phyloP scores from a whole-genome alignment of 2,113 vertebrate species.

The Platichthys stellatus region DNA sequence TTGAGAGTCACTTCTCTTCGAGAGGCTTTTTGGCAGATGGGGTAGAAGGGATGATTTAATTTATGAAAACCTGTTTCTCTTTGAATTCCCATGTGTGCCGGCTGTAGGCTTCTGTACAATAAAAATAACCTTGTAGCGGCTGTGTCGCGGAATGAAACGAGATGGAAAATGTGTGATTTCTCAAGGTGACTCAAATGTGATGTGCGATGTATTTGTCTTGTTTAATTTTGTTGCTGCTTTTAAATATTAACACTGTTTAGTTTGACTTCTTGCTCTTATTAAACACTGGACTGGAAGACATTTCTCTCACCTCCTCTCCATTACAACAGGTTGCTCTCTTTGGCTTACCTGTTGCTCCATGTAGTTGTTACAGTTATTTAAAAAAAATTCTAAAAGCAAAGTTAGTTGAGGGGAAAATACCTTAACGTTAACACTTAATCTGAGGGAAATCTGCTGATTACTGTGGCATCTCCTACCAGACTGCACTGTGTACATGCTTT shows the following conservation, averaged over 20 bases:
- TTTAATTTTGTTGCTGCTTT: background rate
- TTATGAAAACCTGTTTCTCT: slow-evolving; percentile 12
- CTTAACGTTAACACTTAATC: too few species aligned
- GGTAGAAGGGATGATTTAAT: slow-evolving; percentile 27
- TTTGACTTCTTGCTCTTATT: background rate
- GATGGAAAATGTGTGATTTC: background rate
- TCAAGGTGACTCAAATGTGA: background rate
- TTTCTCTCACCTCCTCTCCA: slow-evolving; percentile 22
- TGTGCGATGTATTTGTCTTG: background rate
- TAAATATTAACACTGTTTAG: background rate
- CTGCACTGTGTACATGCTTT: too few species aligned
- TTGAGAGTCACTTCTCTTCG: slow-evolving; percentile 6
- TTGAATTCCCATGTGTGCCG: background rate
- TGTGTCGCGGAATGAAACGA: background rate
- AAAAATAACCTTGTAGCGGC: background rate
- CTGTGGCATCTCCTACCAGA: too few species aligned
- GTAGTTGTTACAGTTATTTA: background rate
- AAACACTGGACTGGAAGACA: background rate
- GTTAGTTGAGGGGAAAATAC: background rate
- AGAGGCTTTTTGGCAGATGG: slow-evolving; percentile 35
- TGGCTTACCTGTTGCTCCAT: slow-evolving; percentile 12
- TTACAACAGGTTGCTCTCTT: slow-evolving; percentile 37
- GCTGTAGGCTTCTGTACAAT: background rate
- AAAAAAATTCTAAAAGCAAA: background rate
- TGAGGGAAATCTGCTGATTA: too few species aligned